Evolutionary conservation across 2,888 invertebrate genomes (phyloP), one percentile per base, ranked within the genome.

Genomic region (Boloria euphrosyne): DNA sequence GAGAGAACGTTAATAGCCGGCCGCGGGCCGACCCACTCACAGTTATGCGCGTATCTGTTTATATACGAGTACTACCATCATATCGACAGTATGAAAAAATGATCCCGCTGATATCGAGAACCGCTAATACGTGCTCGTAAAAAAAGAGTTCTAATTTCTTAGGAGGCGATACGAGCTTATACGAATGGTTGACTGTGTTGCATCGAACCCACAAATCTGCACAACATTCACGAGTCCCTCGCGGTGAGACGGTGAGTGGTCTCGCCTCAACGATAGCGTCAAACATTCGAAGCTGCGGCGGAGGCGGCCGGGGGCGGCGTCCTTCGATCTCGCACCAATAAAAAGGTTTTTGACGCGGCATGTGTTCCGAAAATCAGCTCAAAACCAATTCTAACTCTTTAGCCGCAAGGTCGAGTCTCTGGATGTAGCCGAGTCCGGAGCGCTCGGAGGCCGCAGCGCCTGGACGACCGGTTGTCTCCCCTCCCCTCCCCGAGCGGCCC

Each of bases 281-380:
- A 72, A 75, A 74, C 72, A 71, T 72, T 74, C 62, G 65, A 66
- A 64, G 65, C 38, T 52, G 52, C 62, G 55, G 54, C 67, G 65
- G 72, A 59, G 65, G 68, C 72, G 68, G 61, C 65, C 57, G 71
- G 64, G 65, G 66, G 62, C 66, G 72, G 72, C 78, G 83, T 80
- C 80, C 83, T 85, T 80, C 81, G 79, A 72, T 75, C 72, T 77
- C 68, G 75, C 69, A 74, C 76, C 78, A 81, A 83, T 86, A 83
- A 83, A 82, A 85, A 84, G 82, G 83, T 82, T 83, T 83, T 82
- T 79, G 83, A 83, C 80, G 82, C 75, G 73, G 72, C 75, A 66
- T 63, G 64, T 38, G 55, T 52, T 54, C 53, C 43, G 18, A 53
- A 62, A 61, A 65, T 50, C 55, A 65, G 62, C 38, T 61, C 59